Evolutionary conservation across 2,113 vertebrate species (phyloP).

Genomic region (Procavia capensis): DNA sequence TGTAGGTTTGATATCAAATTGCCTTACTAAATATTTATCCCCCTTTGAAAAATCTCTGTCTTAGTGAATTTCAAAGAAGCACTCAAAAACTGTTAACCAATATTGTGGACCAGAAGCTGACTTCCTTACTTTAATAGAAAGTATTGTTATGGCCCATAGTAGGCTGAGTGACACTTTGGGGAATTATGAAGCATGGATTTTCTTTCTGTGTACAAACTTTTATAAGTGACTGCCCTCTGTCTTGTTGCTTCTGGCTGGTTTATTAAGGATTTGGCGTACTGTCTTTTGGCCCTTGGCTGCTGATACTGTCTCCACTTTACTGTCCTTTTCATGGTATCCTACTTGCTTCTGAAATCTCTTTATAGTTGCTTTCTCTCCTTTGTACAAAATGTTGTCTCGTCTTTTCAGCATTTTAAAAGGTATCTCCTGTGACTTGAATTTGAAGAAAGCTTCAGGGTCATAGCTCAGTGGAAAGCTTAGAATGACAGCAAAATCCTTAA

Average conservation of each 20-base stretch:
- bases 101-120: neutral
- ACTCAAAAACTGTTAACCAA: neutral
- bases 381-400: conserved; percentile 79
- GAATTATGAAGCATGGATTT: conserved; percentile 8
- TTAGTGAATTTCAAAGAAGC: neutral
- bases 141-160: neutral
- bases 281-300: conserved; percentile 54
- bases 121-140: conserved; percentile 40
- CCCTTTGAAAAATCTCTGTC: conserved; percentile 11
- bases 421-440: conserved; percentile 75
- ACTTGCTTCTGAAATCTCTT: conserved; percentile 41
- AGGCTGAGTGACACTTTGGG: neutral
- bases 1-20: neutral
- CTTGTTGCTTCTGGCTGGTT: neutral
- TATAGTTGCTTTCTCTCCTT: conserved; percentile 64
- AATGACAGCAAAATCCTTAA: conserved; percentile 77
- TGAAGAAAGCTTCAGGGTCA: conserved; percentile 70
- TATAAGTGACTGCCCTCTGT: neutral
- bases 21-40: neutral
- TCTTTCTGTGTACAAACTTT: neutral
- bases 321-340: conserved; percentile 22
- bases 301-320: conserved; percentile 49
- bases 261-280: neutral
- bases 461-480: conserved; percentile 66
- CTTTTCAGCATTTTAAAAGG: conserved; percentile 73